Percentiles rank a stretch among this genome's conserved stretches.
These are phyloP conservation scores for Alloscopus bannaensis DNA, from an alignment of 2,888 invertebrate species.

Conservation along the genomic window DNA sequence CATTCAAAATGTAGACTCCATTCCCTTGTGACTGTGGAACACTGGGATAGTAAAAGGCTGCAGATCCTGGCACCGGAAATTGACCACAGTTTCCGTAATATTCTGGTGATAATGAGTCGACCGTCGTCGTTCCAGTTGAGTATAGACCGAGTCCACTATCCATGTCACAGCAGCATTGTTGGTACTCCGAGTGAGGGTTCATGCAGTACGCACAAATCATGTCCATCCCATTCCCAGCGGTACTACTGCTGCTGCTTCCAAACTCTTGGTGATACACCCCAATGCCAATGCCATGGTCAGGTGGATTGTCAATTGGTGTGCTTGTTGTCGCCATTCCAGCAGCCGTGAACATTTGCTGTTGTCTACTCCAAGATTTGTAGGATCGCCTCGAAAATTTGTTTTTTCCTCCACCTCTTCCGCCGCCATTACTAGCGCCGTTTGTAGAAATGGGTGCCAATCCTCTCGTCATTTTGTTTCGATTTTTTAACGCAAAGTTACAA, in stretches of 20 bases:
- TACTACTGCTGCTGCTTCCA: conserved; percentile 24
- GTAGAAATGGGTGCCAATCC: neutral
- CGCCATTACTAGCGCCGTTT: conserved; percentile 19
- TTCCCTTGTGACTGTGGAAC: conserved; percentile 13
- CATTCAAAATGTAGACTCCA: conserved; percentile 39
- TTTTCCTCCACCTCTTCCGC: conserved; percentile 3
- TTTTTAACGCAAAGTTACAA: conserved; percentile 23
- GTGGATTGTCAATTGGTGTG: conserved; percentile 41
- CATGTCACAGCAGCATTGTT: conserved; percentile 46
- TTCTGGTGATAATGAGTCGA: conserved; percentile 38
- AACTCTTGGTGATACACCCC: neutral
- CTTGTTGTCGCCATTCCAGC: conserved; percentile 41
- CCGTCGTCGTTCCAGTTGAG: conserved; percentile 27
- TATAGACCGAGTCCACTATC: conserved; percentile 42
- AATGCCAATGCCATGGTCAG: conserved; percentile 25
- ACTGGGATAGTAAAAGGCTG: conserved; percentile 43
- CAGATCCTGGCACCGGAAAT: conserved; percentile 6
- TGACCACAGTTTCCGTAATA: conserved; percentile 44
- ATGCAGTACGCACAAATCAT: conserved; percentile 49
- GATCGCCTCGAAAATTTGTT: conserved; percentile 6
- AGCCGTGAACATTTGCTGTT: conserved; percentile 22
- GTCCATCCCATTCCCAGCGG: conserved; percentile 34
- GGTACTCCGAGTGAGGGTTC: conserved; percentile 49
- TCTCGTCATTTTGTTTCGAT: conserved; percentile 31
- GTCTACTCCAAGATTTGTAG: conserved; percentile 33